Base-by-base conservation (phyloP, 2,797 vertebrate species). In the Iguana delicatissima region DNA sequence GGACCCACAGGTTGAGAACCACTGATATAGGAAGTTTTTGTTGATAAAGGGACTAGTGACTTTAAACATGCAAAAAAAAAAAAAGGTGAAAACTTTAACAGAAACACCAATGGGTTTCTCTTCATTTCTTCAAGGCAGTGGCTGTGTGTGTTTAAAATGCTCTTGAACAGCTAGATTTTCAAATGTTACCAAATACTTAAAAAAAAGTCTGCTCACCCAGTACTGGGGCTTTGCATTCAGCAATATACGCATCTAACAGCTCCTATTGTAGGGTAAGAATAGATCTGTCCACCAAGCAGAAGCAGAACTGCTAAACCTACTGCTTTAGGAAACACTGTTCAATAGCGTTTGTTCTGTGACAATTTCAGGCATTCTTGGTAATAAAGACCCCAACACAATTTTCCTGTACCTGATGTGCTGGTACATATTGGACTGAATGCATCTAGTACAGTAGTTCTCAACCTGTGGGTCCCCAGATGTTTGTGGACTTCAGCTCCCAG, bases 301-400 rank as follows among this genome's bases (percentile, higher is more conserved):
- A 87, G 29, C 73, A 79, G 46, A 89, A 55, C 59, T 77, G 32
- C 38, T 55, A 35, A 12, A 89, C 12, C 64, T 79, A 8, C 32
- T 67, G 46, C n/a, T 38, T 89, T 84, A 50, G 73, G 77, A 77
- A 83, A 35, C n/a, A n/a, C 24, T 84, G 13, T 18, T 77, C 72
- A 84, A 13, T 67, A 84, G 13, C 26, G 52, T 67, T 64, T 52
- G 20, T 46, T 38, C 22, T 22, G 69, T 55, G 16, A 16, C 10
- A 83, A 52, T 46, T 72, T 59, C 67, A n/a, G 22, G 9, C 46
- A 52, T 42, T 74, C 20, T 83, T 83, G 29, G 59, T 79, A n/a
- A 26, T 79, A 69, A 67, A 55, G 59, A 52, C 7, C 10, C 57
- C 42, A 89, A 42, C 32, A 76, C 20, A 64, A 59, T 35, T 50